Conservation (phyloP, 2,113 vertebrate species). For the Ascaphus truei region DNA sequence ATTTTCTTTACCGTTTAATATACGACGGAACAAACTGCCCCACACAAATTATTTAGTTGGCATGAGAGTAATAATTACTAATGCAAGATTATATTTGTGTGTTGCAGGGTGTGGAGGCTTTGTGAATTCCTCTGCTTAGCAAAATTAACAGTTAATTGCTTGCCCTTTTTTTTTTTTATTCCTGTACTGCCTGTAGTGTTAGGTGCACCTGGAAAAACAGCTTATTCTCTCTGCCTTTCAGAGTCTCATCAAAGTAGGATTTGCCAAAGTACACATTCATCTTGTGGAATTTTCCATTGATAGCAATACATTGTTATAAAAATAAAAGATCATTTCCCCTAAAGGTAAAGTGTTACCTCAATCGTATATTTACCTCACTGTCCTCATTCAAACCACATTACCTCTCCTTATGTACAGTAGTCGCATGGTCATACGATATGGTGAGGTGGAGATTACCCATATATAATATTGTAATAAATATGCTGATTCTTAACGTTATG, state of each 20-base stretch:
- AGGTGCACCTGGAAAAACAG: conserved; percentile 50
- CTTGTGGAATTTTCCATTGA: conserved; percentile 26
- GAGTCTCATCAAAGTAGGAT: conserved; percentile 59
- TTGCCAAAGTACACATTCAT: conserved; percentile 54
- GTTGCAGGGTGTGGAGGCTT: conserved; percentile 25
- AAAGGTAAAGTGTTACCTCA: conserved; percentile 31
- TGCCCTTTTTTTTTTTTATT: conserved; percentile 52
- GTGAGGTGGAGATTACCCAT: not conserved
- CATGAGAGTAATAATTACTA: conserved; percentile 9
- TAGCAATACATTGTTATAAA: conserved; percentile 33
- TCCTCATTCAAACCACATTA: not conserved
- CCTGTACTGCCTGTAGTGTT: conserved; percentile 44
- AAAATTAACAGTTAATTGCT: conserved; percentile 53
- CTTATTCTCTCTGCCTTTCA: conserved; percentile 46
- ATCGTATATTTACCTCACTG: not conserved
- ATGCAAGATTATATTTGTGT: conserved; percentile 34
- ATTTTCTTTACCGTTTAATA: too few species aligned
- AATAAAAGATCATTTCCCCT: conserved; percentile 24
- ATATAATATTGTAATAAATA: not conserved
- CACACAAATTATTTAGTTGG: not conserved
- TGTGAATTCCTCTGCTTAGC: conserved; percentile 48
- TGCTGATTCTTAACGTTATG: not conserved
- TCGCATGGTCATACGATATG: not conserved
- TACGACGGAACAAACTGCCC: too few species aligned
- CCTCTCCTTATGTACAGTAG: not conserved